Conservation (phyloP, 2,888 invertebrate species). For the Sabatieria punctata region DNA sequence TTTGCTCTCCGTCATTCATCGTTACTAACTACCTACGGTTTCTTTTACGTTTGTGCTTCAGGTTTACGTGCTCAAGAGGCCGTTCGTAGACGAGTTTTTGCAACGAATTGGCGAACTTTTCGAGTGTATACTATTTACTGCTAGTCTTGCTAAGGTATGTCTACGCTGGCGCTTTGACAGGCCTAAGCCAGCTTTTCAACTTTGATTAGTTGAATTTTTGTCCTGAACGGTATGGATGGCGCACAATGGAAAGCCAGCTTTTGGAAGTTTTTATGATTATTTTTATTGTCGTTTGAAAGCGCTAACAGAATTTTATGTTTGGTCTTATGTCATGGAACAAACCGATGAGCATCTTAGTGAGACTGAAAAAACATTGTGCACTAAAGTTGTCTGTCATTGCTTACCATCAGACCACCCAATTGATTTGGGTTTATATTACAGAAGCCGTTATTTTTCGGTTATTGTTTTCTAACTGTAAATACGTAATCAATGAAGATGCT, state of each 20-base stretch:
- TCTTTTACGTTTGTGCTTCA: constrained; percentile 12
- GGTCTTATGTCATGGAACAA: too few relatives aligned
- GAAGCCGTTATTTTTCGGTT: constrained; percentile 3
- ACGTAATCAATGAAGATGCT: too few relatives aligned
- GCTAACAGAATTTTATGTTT: too few relatives aligned
- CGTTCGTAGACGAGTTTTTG: constrained; percentile 96
- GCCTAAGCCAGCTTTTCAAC: too few relatives aligned
- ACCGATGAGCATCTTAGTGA: too few relatives aligned
- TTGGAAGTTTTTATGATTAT: too few relatives aligned
- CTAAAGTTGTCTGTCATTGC: too few relatives aligned
- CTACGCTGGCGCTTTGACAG: neutral
- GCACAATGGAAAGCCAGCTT: neutral
- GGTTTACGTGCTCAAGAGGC: constrained; percentile 89
- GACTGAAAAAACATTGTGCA: too few relatives aligned
- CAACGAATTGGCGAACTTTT: constrained; percentile 93
- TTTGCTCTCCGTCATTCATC: neutral
- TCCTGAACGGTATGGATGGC: neutral
- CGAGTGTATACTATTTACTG: constrained; percentile 98
- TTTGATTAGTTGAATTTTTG: too few relatives aligned
- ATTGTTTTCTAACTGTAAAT: neutral
- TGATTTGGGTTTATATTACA: too few relatives aligned
- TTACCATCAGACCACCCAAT: too few relatives aligned
- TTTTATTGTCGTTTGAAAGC: too few relatives aligned
- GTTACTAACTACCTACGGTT: neutral
- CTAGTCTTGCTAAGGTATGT: constrained; percentile 81